Evolutionary conservation across 2,888 invertebrate genomes (phyloP).

Genomic region (Cantharis flavilabris): DNA sequence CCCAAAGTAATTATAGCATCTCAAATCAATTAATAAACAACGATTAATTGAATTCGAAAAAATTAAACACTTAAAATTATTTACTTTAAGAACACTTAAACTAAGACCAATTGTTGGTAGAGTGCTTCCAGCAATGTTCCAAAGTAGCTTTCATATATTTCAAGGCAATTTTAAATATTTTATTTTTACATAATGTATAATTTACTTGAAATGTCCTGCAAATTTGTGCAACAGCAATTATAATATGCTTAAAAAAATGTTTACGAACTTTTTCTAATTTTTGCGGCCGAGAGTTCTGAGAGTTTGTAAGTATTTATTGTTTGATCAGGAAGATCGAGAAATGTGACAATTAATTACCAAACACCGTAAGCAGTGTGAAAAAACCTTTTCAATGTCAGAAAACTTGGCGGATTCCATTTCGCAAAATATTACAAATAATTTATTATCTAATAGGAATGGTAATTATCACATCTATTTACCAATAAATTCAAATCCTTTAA

Average conservation of each 20-base stretch:
- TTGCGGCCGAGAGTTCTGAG: neutral
- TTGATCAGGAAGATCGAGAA: too few relatives aligned
- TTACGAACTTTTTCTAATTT: neutral
- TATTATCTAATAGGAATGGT: neutral
- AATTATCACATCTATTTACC: neutral
- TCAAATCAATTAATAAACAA: neutral
- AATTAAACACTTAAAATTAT: neutral
- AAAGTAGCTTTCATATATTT: neutral
- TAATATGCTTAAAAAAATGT: neutral
- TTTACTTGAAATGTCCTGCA: neutral
- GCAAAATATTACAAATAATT: neutral
- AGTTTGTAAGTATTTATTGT: neutral
- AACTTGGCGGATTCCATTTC: neutral
- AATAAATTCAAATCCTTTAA: neutral
- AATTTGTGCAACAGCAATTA: neutral
- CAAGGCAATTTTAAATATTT: neutral
- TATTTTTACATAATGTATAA: neutral
- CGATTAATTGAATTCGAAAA: neutral
- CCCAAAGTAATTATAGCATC: neutral
- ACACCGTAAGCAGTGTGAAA: neutral
- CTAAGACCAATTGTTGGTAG: neutral
- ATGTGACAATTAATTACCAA: neutral
- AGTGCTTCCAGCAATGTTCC: neutral
- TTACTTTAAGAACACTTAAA: neutral
- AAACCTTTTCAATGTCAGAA: neutral